These are phyloP conservation scores for Irena cyanogastra DNA, from an alignment of 2,113 vertebrate species.

Conservation along the genomic window DNA sequence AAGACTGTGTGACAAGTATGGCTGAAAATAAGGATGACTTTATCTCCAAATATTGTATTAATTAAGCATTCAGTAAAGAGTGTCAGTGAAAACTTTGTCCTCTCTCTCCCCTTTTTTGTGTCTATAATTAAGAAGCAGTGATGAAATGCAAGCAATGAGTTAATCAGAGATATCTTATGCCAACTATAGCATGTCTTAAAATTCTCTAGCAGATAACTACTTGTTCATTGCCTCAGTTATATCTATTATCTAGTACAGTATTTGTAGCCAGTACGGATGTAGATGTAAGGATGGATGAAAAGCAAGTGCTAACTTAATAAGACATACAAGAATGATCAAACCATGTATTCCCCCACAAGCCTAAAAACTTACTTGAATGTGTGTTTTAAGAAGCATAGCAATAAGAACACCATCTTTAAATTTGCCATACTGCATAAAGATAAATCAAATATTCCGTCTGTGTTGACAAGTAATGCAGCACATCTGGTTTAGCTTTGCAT, in stretches of 20 bases:
- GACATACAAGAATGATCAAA: background rate
- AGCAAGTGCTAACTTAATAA: background rate
- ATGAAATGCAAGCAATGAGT: background rate
- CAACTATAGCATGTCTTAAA: background rate
- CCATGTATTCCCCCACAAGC: background rate
- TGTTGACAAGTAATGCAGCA: background rate
- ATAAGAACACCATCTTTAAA: background rate
- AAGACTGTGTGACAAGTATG: background rate
- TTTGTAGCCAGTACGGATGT: background rate
- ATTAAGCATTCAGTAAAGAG: background rate
- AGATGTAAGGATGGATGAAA: background rate
- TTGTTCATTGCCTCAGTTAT: background rate
- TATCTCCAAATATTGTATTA: background rate
- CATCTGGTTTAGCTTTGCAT: background rate
- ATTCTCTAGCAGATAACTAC: background rate
- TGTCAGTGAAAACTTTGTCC: background rate
- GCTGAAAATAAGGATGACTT: background rate
- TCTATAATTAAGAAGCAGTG: background rate
- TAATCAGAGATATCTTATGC: background rate
- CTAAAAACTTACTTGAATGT: background rate
- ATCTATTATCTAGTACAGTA: background rate
- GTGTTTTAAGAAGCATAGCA: background rate
- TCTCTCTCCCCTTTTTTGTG: background rate
- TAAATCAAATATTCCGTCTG: background rate
- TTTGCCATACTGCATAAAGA: background rate